Evolutionary conservation across 2,113 vertebrate genomes (phyloP).

Genomic region (Pluvianellus socialis): DNA sequence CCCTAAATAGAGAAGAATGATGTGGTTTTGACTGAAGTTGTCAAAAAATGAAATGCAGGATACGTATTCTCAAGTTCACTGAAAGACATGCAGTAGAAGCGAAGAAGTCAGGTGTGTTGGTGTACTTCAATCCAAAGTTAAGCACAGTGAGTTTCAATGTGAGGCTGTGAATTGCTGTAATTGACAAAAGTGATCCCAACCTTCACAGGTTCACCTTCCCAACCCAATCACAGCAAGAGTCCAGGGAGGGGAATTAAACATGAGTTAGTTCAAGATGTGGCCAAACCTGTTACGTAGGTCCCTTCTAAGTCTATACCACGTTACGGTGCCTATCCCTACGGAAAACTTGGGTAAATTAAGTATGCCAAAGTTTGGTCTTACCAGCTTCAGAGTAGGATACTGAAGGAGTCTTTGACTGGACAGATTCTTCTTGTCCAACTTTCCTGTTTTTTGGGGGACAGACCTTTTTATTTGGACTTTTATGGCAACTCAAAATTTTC

Average conservation of each 20-base stretch:
- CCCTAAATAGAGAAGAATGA: not conserved
- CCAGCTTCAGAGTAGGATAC: not conserved
- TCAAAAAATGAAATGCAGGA: not conserved
- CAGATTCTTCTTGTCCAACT: not conserved
- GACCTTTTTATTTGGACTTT: not conserved
- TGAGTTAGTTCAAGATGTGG: not conserved
- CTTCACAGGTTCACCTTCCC: no score
- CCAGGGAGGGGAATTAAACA: not conserved
- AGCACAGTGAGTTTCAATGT: not conserved
- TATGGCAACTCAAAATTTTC: not conserved
- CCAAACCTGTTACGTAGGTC: not conserved
- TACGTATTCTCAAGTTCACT: not conserved
- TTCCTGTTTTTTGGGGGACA: accelerated
- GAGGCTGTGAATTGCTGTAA: not conserved
- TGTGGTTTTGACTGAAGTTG: not conserved
- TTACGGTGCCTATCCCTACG: not conserved
- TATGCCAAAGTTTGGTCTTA: not conserved
- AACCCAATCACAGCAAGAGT: not conserved
- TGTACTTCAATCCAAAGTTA: not conserved
- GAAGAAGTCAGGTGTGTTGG: not conserved
- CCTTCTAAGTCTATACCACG: not conserved
- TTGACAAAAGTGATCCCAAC: not conserved
- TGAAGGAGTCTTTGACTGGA: not conserved
- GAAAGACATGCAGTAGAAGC: not conserved
- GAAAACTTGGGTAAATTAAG: not conserved